A percentile compares a stretch with the other conserved stretches of the same genome.
These are phyloP conservation scores for Tethea ocularis DNA, from an alignment of 2,888 invertebrate species.

Conservation along the genomic window DNA sequence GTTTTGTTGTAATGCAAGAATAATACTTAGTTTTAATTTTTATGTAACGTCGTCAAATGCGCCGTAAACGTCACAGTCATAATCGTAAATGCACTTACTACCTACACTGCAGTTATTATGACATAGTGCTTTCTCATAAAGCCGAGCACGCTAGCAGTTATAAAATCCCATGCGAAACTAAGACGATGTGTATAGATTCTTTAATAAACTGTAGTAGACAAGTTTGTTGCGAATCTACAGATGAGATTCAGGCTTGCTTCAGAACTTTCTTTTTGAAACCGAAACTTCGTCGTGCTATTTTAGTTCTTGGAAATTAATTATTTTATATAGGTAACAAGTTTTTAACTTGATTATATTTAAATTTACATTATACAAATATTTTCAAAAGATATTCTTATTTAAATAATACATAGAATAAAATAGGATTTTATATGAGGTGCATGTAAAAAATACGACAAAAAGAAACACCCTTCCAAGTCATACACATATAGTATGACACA, in stretches of 20 bases:
- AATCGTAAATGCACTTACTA: neutral
- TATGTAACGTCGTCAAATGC: neutral
- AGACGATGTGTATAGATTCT: neutral
- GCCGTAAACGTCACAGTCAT: neutral
- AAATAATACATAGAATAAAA: too few species aligned
- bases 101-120: neutral
- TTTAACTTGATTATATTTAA: neutral
- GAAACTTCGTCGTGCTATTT: neutral
- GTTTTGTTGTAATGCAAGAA: neutral
- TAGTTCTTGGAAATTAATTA: neutral
- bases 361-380: too few species aligned
- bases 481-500: too few species aligned
- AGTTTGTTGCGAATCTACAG: slow-evolving; percentile 8
- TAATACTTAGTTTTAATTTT: neutral
- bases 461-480: too few species aligned
- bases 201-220: neutral
- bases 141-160: neutral
- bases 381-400: too few species aligned
- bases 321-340: neutral
- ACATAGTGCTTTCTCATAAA: neutral
- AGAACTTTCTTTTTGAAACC: slow-evolving; percentile 4
- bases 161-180: neutral
- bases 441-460: too few species aligned
- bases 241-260: neutral
- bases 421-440: too few species aligned